Conservation (phyloP, 2,888 invertebrate species). For the Drosophila limbata region DNA sequence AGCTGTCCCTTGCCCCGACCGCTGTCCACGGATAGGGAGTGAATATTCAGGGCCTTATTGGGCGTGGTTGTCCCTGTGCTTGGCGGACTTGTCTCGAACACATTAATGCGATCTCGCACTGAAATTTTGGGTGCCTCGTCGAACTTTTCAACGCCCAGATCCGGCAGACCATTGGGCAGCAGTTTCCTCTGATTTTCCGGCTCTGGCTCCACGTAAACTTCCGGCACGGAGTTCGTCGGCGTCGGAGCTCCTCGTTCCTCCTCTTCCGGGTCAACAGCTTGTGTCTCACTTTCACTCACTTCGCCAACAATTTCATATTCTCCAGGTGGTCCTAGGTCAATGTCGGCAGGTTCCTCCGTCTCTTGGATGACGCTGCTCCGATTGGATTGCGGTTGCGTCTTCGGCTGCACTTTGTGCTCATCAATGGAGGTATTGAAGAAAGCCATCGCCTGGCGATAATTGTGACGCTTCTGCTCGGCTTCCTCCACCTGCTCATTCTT, state of each 20-base stretch:
- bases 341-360: slow-evolving; percentile 30
- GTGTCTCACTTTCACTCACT: slow-evolving; percentile 24
- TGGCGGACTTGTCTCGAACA: slow-evolving; percentile 75
- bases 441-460: slow-evolving; percentile 84
- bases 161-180: slow-evolving; percentile 69
- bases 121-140: slow-evolving; percentile 78
- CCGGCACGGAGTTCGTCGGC: slow-evolving; percentile 72
- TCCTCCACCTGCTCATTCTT: slow-evolving; percentile 65
- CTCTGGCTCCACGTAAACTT: slow-evolving; percentile 68
- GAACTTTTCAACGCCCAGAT: slow-evolving; percentile 70
- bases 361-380: slow-evolving; percentile 61
- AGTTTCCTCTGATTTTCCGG: slow-evolving; percentile 41
- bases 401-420: slow-evolving; percentile 72
- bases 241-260: slow-evolving; percentile 61
- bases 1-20: slow-evolving; percentile 76
- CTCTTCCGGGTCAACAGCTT: slow-evolving; percentile 35
- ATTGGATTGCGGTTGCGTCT: slow-evolving; percentile 27
- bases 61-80: slow-evolving; percentile 26
- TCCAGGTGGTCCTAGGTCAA: slow-evolving; percentile 59
- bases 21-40: slow-evolving; percentile 80
- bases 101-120: slow-evolving; percentile 83
- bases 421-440: slow-evolving; percentile 83
- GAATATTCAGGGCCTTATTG: slow-evolving; percentile 55
- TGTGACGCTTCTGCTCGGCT: slow-evolving; percentile 79
- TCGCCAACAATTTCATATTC: slow-evolving; percentile 60